A percentile compares a stretch with the other conserved stretches of the same genome.
phyloP scores from a whole-genome alignment of 1,140 invertebrate species.

The Bombus consobrinus region DNA sequence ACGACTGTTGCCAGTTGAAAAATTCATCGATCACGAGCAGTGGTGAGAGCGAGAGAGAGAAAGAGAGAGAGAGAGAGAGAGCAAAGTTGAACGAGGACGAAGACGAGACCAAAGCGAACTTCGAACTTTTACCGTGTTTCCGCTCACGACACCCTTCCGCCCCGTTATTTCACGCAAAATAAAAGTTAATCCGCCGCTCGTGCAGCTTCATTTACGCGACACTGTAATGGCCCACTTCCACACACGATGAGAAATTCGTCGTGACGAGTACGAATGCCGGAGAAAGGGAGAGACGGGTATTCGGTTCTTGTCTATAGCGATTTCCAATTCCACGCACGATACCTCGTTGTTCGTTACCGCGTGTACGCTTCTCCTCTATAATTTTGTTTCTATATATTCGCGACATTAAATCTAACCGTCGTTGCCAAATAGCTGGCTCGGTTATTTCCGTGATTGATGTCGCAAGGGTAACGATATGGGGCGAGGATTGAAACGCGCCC shows the following conservation, averaged over 20 bases:
- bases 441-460: background rate
- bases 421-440: background rate
- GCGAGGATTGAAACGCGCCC: background rate
- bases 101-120: constrained; percentile 40
- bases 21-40: constrained; percentile 58
- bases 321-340: constrained; percentile 38
- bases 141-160: constrained; percentile 1
- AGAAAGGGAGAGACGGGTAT: background rate
- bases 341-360: constrained; percentile 19
- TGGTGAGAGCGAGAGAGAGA: background rate
- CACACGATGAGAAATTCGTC: background rate
- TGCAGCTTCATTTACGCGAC: constrained; percentile 35
- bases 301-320: background rate
- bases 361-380: background rate
- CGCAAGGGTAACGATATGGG: background rate
- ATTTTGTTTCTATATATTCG: constrained; percentile 20
- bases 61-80: background rate
- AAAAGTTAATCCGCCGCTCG: constrained; percentile 40
- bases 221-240: constrained; percentile 13
- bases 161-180: constrained; percentile 13
- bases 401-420: constrained; percentile 27
- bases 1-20: constrained; percentile 67
- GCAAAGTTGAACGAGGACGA: background rate
- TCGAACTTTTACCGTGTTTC: constrained; percentile 52
- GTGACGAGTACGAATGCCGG: background rate